Conservation (phyloP, 2,797 vertebrate genomes). For the Hydrophis major region DNA sequence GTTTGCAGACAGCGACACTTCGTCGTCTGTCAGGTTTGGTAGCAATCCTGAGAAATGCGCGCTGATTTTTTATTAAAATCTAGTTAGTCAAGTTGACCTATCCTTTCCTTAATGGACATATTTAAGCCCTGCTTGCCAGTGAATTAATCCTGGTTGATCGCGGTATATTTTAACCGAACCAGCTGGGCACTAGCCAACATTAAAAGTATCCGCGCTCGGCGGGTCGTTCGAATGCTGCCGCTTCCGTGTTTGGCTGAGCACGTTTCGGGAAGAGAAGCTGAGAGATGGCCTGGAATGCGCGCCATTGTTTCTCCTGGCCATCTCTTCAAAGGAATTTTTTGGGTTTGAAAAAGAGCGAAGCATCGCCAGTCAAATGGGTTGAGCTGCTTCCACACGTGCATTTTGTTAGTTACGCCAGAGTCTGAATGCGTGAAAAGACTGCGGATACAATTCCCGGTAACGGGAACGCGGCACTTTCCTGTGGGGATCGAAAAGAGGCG, state of each 20-base stretch:
- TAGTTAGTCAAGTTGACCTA: not conserved
- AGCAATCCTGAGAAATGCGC: not conserved
- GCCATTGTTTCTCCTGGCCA: not conserved
- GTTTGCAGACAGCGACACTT: not conserved
- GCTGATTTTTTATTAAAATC: not conserved
- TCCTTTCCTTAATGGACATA: not conserved
- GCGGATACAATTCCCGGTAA: not conserved
- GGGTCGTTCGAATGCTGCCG: not conserved
- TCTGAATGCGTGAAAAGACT: not conserved
- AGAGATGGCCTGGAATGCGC: not conserved
- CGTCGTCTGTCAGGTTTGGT: not conserved
- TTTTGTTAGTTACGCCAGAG: not conserved
- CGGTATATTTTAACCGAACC: not conserved
- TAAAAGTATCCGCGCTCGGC: not conserved
- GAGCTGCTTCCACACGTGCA: not conserved
- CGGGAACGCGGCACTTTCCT: not conserved
- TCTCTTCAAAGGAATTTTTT: not conserved
- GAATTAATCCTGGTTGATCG: not conserved
- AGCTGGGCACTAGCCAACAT: not conserved
- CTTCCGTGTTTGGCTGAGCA: not conserved
- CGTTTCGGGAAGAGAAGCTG: not conserved
- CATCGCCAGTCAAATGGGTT: not conserved
- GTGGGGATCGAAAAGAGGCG: not conserved
- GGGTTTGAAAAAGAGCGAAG: not conserved
- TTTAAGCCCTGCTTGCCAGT: not conserved